A percentile compares a stretch with the other conserved stretches of the same genome.
These are phyloP conservation scores for Sphyrna mokarran DNA, from an alignment of 2,113 vertebrate species.

Conservation along the genomic window DNA sequence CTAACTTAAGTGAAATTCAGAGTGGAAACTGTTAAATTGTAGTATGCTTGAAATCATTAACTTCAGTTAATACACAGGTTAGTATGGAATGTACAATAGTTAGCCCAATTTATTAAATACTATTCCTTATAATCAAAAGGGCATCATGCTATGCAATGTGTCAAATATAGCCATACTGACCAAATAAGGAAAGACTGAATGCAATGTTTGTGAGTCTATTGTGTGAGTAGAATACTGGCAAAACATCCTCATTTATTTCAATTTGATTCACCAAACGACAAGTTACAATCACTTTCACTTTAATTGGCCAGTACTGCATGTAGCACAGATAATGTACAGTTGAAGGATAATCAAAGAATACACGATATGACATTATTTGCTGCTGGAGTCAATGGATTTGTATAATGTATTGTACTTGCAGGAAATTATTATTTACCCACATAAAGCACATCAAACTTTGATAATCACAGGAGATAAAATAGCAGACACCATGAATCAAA, in stretches of 20 bases:
- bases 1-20: neutral
- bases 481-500: neutral
- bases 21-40: neutral
- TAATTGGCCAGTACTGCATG: neutral
- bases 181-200: neutral
- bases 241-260: neutral
- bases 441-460: neutral
- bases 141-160: neutral
- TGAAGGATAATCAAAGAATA: neutral
- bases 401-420: neutral
- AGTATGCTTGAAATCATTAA: neutral
- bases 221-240: neutral
- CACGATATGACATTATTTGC: neutral
- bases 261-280: neutral
- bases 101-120: neutral
- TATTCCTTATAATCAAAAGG: neutral
- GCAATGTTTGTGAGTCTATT: neutral
- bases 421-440: neutral
- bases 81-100: neutral
- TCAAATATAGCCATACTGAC: neutral
- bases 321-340: neutral
- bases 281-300: neutral
- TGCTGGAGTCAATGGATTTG: too few species aligned
- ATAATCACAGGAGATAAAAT: neutral
- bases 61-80: neutral